Base-by-base conservation (phyloP, 2,113 vertebrate genomes). In the Puma concolor region DNA sequence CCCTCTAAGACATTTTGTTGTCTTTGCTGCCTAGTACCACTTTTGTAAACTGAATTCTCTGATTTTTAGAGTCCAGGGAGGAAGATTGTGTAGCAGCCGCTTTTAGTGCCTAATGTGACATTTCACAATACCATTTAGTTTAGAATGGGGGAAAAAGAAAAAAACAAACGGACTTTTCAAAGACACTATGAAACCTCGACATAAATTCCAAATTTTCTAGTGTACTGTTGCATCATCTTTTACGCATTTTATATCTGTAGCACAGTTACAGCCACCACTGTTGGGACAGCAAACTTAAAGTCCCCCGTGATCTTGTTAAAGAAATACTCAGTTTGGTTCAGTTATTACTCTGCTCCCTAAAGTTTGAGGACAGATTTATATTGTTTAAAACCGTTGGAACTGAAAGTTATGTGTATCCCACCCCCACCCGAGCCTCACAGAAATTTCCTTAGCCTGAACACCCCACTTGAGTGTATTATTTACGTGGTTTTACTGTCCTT, bases 31-130 rank as follows among this genome's bases (percentile, higher is more conserved):
- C 36, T 92, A 27, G 44, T 82, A 83, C 48, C 83, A 21, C 83
- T 95, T 88, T 93, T 93, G 27, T 84, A 77, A 94, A 83, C 36
- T 33, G 67, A 44, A 86, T 71, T 86, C 69, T 96, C 54, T n/a
- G 50, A 60, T 80, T 88, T 91, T 91, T 71, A 84, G 25, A 76
- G 33, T 29, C 36, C 23, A 60, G 36, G 60, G 79, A 92, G 52
- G 71, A 83, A 72, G 52, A 79, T 71, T 81, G 38, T 94, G 48
- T 92, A 95, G 89, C 52, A 23, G 12, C 36, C 71, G 31, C 23
- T 50, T 41, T 88, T 31, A 72, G 57, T 57, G 48, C 72, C 94
- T 86, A 92, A 72, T 77, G 44, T 85, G 81, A 74, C 29, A 88
- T 97, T 96, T 52, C 88, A 36, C 11, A 71, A 27, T 48, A 69